Conservation (phyloP, 2,113 vertebrate genomes). For the Mionectes macconnelli region DNA sequence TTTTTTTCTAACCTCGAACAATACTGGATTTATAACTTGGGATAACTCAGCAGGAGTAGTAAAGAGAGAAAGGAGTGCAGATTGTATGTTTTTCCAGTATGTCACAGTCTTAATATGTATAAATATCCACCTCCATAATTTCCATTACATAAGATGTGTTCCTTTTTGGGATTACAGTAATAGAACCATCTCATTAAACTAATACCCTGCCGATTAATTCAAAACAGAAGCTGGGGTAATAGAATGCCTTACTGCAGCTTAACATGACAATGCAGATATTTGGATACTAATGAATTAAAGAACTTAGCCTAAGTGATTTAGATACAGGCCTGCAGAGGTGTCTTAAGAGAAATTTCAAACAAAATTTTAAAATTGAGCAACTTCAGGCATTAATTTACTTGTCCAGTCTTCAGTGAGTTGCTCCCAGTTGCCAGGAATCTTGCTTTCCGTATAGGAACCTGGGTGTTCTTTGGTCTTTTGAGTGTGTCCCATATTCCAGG, state of each 20-base stretch:
- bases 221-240: conserved; percentile 32
- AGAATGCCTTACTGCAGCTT: background rate
- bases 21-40: conserved; percentile 1
- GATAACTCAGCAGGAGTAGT: conserved; percentile 28
- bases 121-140: conserved; percentile 51
- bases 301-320: background rate
- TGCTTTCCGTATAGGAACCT: background rate
- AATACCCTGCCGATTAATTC: conserved; percentile 23
- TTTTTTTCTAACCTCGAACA: background rate
- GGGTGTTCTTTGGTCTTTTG: background rate
- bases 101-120: conserved; percentile 19
- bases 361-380: background rate
- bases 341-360: background rate
- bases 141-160: conserved; percentile 42
- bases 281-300: background rate
- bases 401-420: background rate
- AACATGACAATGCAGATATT: conserved; percentile 1
- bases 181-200: conserved; percentile 3
- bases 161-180: conserved; percentile 15
- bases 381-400: background rate
- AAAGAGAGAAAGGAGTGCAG: conserved; percentile 12
- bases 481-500: background rate
- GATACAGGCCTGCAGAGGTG: background rate
- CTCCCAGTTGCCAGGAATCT: background rate
- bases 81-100: conserved; percentile 39